Evolutionary conservation across 2,888 invertebrate species (phyloP), one percentile per base, ranked within the genome.

Genomic region (Chloroclysta siterata): DNA sequence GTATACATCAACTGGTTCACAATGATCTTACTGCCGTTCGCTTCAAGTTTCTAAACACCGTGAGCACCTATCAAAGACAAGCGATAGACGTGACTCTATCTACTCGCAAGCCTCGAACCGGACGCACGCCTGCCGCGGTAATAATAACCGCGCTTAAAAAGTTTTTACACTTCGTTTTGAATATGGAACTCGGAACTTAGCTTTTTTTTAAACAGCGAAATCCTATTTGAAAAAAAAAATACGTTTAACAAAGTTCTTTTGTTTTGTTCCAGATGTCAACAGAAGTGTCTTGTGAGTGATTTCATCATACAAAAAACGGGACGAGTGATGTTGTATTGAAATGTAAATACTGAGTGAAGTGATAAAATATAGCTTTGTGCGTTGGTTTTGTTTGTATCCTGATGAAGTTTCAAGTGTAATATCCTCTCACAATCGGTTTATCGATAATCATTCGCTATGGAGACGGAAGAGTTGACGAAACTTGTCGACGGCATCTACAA

Each of bases 401-500:
- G 81, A 92, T 93, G 92, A 90, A 87, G 89, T 85, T 86, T 87
- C 80, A 81, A 72, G 90, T 90, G 89, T 91, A 85, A 85, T 78
- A 76, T 76, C 77, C 76, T 79, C 67, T 72, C 74, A 75, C 72
- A 76, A 80, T 81, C 80, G 78, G 75, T 83, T 82, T 78, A 81
- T 75, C 85, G 82, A 85, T 84, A 84, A 87, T 82, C 80, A 76
- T 76, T 87, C 87, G 79, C 79, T 77, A 94, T 96, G 96, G 97
- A 97, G 94, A 97, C 97, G 79, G 97, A 97, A 88, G 97, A 97
- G 93, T 95, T 97, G 78, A 97, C 97, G 83, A 97, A 97, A 94
- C 95, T 97, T 80, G 97, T 97, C 80, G 97, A 97, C 92, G 97
- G 97, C 80, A 97, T 97, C 83, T 97, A 97, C 90, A 97, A 97